These are phyloP conservation scores for Gallirallus australis DNA, from an alignment of 2,797 vertebrate genomes.

Conservation along the genomic window DNA sequence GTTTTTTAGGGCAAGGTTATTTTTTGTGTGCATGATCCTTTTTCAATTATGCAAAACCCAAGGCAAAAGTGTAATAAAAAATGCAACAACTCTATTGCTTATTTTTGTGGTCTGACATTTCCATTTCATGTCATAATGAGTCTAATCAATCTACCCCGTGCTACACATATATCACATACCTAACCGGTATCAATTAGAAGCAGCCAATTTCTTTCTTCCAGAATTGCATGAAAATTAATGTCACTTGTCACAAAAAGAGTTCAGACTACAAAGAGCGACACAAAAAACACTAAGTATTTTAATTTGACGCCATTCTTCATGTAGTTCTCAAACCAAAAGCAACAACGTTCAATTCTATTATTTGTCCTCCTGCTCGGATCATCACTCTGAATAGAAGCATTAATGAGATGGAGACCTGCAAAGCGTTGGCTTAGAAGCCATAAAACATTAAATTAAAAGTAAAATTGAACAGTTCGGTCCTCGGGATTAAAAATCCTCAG, in stretches of 20 bases:
- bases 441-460: background rate
- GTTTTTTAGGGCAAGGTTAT: slow-evolving; percentile 19
- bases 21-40: slow-evolving; percentile 9
- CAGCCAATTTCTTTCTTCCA: slow-evolving; percentile 13
- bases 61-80: slow-evolving; percentile 42
- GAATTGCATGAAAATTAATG: slow-evolving; percentile 38
- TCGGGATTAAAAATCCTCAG: background rate
- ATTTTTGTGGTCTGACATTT: slow-evolving; percentile 55
- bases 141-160: slow-evolving; percentile 29
- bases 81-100: background rate
- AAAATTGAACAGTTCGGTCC: background rate
- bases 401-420: slow-evolving; percentile 12
- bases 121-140: slow-evolving; percentile 52
- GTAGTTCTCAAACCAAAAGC: slow-evolving; percentile 29
- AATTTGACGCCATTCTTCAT: slow-evolving; percentile 31
- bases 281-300: slow-evolving; percentile 10
- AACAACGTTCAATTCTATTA: slow-evolving; percentile 31
- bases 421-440: background rate
- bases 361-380: background rate
- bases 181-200: slow-evolving; percentile 44
- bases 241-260: slow-evolving; percentile 27
- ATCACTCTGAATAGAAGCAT: slow-evolving; percentile 9
- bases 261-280: slow-evolving; percentile 30
- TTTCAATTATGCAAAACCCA: slow-evolving; percentile 44
- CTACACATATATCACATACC: background rate